Conservation (phyloP, 1,140 invertebrate genomes). For the Portunus trituberculatus region DNA sequence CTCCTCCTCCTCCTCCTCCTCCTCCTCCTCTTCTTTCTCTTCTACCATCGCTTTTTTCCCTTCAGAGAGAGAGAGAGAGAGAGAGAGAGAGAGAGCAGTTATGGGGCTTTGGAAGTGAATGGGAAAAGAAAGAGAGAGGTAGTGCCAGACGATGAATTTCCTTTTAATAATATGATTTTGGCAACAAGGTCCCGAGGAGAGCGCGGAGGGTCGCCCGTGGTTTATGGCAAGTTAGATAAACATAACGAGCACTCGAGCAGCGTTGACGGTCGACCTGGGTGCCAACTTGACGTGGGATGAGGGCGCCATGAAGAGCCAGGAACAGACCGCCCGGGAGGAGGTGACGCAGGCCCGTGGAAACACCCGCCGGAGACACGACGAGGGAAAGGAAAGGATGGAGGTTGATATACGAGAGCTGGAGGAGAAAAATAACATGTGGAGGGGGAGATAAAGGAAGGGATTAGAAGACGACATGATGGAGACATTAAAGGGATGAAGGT, state of each 20-base stretch:
- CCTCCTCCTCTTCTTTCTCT: no score
- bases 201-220: neutral
- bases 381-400: neutral
- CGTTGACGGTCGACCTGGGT: neutral
- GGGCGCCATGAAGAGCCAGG: neutral
- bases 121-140: neutral
- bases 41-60: no score
- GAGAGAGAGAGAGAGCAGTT: no score
- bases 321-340: neutral
- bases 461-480: neutral
- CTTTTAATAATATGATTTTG: conserved; percentile 15
- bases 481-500: neutral
- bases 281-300: conserved; percentile 6
- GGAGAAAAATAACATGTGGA: conserved; percentile 13
- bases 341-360: neutral
- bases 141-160: neutral
- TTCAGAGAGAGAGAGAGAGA: no score
- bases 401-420: neutral
- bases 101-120: no score
- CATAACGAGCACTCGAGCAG: conserved; percentile 7
- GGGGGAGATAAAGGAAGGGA: neutral
- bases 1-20: no score
- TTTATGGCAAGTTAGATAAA: conserved; percentile 23
- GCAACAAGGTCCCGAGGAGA: neutral
- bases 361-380: neutral